These are phyloP conservation scores for Gadus chalcogrammus DNA, from an alignment of 2,113 vertebrate species.

Conservation along the genomic window DNA sequence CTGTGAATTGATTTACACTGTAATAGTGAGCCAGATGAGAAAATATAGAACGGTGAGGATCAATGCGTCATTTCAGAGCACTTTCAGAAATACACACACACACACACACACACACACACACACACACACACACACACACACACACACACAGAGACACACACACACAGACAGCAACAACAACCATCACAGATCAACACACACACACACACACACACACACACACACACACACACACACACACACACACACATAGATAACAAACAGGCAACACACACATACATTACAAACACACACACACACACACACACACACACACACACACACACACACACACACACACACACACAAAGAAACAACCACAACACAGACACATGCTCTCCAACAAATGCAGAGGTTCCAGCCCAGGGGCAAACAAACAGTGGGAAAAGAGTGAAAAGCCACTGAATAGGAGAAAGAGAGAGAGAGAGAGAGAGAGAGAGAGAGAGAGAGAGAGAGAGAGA, in stretches of 20 bases:
- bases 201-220: slow-evolving; percentile 17
- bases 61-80: slow-evolving; percentile 65
- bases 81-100: slow-evolving; percentile 32
- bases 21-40: slow-evolving; percentile 69
- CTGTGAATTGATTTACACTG: slow-evolving; percentile 59
- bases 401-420: slow-evolving; percentile 59
- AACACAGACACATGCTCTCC: slow-evolving; percentile 1
- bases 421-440: slow-evolving; percentile 51
- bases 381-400: slow-evolving; percentile 32
- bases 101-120: slow-evolving; percentile 3
- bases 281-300: slow-evolving; percentile 14
- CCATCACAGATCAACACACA: slow-evolving; percentile 7
- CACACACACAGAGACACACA: slow-evolving; percentile 24
- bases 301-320: slow-evolving; percentile 19
- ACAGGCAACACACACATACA: background rate
- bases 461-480: background rate
- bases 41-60: slow-evolving; percentile 69
- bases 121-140: slow-evolving; percentile 14
- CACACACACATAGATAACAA: slow-evolving; percentile 8
- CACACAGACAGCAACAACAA: background rate
- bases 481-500: slow-evolving; percentile 40
- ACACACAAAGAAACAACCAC: slow-evolving; percentile 16
- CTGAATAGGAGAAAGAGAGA: slow-evolving; percentile 54
- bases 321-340: slow-evolving; percentile 8
- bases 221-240: background rate